A percentile compares a stretch with the other conserved stretches of the same genome.
These are phyloP conservation scores for Beroe ovata DNA, from an alignment of 37 sponge, comb jelly and placozoan species.

Conservation along the genomic window DNA sequence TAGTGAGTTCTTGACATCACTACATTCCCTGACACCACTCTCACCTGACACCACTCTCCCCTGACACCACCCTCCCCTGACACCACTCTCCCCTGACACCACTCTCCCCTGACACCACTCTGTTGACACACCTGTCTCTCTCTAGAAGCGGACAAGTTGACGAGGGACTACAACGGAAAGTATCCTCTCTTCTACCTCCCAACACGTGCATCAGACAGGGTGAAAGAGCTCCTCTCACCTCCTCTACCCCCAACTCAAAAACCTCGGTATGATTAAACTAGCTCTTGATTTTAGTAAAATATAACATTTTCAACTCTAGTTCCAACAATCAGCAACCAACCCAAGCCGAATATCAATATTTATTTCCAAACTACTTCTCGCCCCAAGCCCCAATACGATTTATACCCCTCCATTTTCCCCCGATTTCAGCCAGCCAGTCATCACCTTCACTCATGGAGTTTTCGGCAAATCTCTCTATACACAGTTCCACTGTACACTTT, in stretches of 20 bases:
- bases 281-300: not conserved
- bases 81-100: too few relatives aligned
- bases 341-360: too few relatives aligned
- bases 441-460: not conserved
- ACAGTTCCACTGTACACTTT: not conserved
- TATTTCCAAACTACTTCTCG: too few relatives aligned
- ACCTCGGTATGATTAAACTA: constrained; percentile 7
- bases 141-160: constrained; percentile 56
- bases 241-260: not conserved
- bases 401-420: too few relatives aligned
- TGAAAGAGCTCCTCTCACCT: constrained; percentile 23
- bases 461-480: constrained; percentile 52
- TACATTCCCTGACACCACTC: too few relatives aligned
- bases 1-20: not conserved
- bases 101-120: too few relatives aligned
- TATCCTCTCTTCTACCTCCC: constrained; percentile 25
- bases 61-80: too few relatives aligned
- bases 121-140: too few relatives aligned
- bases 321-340: not conserved
- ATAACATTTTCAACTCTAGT: not conserved
- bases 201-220: not conserved
- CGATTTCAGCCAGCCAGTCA: not conserved
- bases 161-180: constrained; percentile 53
- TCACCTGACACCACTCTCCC: too few relatives aligned
- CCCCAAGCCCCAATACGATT: too few relatives aligned